Conservation (phyloP, 2,888 invertebrate genomes). For the Amphipyra tragopoginis region DNA sequence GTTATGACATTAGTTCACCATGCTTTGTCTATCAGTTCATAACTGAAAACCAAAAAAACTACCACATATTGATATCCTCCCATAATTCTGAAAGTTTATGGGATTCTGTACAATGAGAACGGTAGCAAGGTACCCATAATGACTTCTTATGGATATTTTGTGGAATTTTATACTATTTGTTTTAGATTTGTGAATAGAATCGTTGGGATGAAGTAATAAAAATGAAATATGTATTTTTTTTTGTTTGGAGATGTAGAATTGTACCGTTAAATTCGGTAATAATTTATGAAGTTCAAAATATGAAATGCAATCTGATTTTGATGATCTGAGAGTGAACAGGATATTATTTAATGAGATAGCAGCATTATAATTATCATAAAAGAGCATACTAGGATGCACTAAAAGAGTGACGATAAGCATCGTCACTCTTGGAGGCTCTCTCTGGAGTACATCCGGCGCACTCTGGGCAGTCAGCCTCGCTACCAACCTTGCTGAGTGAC, state of each 20-base stretch:
- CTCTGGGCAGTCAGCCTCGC: too few relatives aligned
- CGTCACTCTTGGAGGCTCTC: too few relatives aligned
- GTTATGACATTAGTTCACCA: conserved; percentile 64
- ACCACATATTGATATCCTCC: conserved; percentile 61
- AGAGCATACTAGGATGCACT: too few relatives aligned
- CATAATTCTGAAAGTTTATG: conserved; percentile 70
- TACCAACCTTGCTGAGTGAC: too few relatives aligned
- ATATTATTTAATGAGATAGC: too few relatives aligned
- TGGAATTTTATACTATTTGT: conserved; percentile 43
- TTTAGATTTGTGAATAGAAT: conserved; percentile 40
- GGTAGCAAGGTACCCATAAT: conserved; percentile 61
- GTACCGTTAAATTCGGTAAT: too few relatives aligned
- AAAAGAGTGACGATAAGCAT: too few relatives aligned
- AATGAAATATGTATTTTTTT: conserved; percentile 29
- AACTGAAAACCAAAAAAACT: conserved; percentile 46
- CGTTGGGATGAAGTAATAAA: conserved; percentile 49
- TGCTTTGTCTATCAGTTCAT: conserved; percentile 43
- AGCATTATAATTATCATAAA: too few relatives aligned
- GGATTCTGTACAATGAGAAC: conserved; percentile 61
- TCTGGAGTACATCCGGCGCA: too few relatives aligned
- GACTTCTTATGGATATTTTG: conserved; percentile 36
- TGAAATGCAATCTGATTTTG: too few relatives aligned
- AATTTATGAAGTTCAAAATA: too few relatives aligned
- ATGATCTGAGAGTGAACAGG: too few relatives aligned
- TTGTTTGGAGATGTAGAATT: background rate